A percentile compares a stretch with the other conserved stretches of the same genome.
These are phyloP conservation scores for Eledone cirrhosa DNA, from an alignment of 2,888 invertebrate genomes.

Conservation along the genomic window DNA sequence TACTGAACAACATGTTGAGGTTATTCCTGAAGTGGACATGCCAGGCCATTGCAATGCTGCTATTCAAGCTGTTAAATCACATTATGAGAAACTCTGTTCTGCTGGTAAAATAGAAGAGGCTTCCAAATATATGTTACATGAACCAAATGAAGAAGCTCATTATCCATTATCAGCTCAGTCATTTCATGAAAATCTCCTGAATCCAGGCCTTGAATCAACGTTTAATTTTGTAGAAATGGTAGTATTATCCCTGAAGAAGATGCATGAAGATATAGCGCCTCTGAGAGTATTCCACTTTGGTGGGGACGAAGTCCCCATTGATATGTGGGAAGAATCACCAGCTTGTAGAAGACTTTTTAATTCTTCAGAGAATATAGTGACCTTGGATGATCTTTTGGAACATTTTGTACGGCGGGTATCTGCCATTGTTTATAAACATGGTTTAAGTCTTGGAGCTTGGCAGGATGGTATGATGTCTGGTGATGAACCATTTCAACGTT, in stretches of 20 bases:
- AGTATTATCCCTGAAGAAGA: constrained; percentile 47
- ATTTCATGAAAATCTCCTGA: constrained; percentile 61
- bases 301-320: constrained; percentile 60
- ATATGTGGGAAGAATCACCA: constrained; percentile 56
- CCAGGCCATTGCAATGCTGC: constrained; percentile 62
- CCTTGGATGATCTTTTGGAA: constrained; percentile 46
- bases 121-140: constrained; percentile 43
- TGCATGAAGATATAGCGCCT: constrained; percentile 51
- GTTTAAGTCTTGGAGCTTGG: constrained; percentile 48
- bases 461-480: constrained; percentile 48
- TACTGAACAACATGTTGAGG: constrained; percentile 51
- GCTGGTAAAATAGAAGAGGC: constrained; percentile 37
- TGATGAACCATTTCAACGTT: constrained; percentile 20
- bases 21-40: constrained; percentile 63
- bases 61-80: constrained; percentile 55
- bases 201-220: constrained; percentile 60
- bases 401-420: constrained; percentile 52
- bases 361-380: constrained; percentile 38
- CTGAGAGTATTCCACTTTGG: constrained; percentile 59
- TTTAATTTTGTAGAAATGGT: constrained; percentile 59
- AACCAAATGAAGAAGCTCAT: constrained; percentile 39
- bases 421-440: constrained; percentile 42
- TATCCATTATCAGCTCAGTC: constrained; percentile 38
- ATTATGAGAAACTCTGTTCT: constrained; percentile 41
- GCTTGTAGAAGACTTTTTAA: constrained; percentile 49